A percentile compares a stretch with the other conserved stretches of the same genome.
These are phyloP conservation scores for Drosophila punjabiensis DNA, from an alignment of 1,140 invertebrate species.

Conservation along the genomic window DNA sequence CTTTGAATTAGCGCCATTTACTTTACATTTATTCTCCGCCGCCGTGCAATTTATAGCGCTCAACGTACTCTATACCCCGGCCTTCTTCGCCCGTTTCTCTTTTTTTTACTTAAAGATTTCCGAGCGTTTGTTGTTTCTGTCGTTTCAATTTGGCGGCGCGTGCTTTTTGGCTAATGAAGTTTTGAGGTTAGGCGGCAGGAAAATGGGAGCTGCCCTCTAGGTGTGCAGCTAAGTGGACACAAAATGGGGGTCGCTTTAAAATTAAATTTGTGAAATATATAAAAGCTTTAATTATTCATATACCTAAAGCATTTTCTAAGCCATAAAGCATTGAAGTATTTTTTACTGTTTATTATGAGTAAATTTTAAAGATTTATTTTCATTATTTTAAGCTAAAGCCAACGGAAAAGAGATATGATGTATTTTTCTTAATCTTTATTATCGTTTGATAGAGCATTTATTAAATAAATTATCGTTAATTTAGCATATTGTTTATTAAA, in stretches of 20 bases:
- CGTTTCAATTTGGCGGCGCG: slow-evolving; percentile 62
- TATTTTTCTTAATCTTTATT: neutral
- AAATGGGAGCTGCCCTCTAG: slow-evolving; percentile 39
- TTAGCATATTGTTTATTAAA: too few relatives aligned
- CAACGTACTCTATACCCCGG: slow-evolving; percentile 37
- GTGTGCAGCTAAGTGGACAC: slow-evolving; percentile 52
- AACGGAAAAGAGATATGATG: neutral
- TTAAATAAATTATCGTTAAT: too few relatives aligned
- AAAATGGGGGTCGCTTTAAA: slow-evolving; percentile 18
- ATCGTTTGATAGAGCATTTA: too few relatives aligned
- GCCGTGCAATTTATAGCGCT: slow-evolving; percentile 71
- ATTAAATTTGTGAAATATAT: neutral
- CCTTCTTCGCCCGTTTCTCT: slow-evolving; percentile 1
- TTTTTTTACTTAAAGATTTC: slow-evolving; percentile 31
- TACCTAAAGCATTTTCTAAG: too few relatives aligned
- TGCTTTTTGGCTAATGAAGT: slow-evolving; percentile 83
- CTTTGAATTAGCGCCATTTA: slow-evolving; percentile 84
- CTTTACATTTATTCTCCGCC: slow-evolving; percentile 80
- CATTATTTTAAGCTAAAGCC: neutral
- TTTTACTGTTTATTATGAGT: neutral
- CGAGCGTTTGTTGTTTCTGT: slow-evolving; percentile 55
- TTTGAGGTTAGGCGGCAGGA: slow-evolving; percentile 66
- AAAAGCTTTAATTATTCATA: neutral
- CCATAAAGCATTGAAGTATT: neutral
- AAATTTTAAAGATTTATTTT: neutral